Conservation (phyloP, 2,797 vertebrate genomes). For the Acanthis flammea region DNA sequence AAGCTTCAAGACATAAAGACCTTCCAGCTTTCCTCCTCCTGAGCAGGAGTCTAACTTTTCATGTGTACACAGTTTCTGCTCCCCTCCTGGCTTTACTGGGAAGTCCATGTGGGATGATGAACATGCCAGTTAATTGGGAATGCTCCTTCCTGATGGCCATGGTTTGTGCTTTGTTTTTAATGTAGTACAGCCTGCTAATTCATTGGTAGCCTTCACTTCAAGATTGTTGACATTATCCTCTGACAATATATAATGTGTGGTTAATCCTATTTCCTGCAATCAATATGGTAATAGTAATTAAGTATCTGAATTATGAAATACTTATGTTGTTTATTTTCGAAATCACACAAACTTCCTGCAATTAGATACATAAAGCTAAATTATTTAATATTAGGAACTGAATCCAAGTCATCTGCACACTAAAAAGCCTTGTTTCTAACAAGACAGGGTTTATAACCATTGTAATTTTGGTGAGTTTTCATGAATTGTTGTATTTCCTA, state of each 20-base stretch:
- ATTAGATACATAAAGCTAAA: slow-evolving; percentile 56
- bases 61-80: background rate
- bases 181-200: background rate
- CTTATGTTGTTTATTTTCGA: slow-evolving; percentile 50
- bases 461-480: background rate
- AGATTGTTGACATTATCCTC: slow-evolving; percentile 8
- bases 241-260: slow-evolving; percentile 25
- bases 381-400: slow-evolving; percentile 23
- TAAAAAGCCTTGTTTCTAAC: background rate
- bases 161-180: background rate
- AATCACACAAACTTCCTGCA: slow-evolving; percentile 55
- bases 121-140: background rate
- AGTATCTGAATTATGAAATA: slow-evolving; percentile 54
- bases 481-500: background rate
- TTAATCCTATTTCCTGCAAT: slow-evolving; percentile 58
- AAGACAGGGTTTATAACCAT: background rate
- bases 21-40: background rate
- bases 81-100: background rate
- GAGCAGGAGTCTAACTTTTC: background rate
- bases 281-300: slow-evolving; percentile 64
- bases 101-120: background rate
- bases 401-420: background rate
- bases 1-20: background rate
- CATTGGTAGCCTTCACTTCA: background rate
- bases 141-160: background rate